These are phyloP conservation scores for Mesitornis unicolor DNA, from an alignment of 2,113 vertebrate genomes.

Conservation along the genomic window DNA sequence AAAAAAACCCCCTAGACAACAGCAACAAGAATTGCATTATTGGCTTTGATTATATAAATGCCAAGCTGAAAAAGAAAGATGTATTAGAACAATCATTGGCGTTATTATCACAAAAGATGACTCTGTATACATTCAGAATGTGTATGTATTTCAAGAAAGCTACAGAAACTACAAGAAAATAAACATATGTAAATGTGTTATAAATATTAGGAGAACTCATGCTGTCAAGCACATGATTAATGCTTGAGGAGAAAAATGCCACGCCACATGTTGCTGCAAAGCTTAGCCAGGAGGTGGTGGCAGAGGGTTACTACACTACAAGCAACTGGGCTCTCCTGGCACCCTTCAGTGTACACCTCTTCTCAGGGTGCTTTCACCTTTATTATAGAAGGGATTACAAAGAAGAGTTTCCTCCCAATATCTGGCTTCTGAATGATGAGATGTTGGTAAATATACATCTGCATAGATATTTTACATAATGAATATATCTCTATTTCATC, in stretches of 20 bases:
- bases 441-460: background rate
- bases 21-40: background rate
- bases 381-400: background rate
- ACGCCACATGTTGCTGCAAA: background rate
- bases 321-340: background rate
- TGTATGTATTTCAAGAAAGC: background rate
- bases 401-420: background rate
- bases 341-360: fast-evolving
- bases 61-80: background rate
- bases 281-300: conserved; percentile 36
- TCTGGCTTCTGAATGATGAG: background rate
- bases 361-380: background rate
- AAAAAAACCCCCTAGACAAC: fast-evolving
- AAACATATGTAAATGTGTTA: background rate
- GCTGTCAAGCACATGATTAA: background rate
- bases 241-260: fast-evolving
- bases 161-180: background rate
- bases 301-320: background rate
- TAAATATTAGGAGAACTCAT: background rate
- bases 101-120: background rate
- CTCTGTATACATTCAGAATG: background rate
- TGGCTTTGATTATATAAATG: background rate
- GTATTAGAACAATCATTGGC: background rate
- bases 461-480: fast-evolving
- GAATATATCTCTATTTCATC: background rate